A percentile compares a stretch with the other conserved stretches of the same genome.
phyloP scores from a whole-genome alignment of 1,140 invertebrate species.

The Oncopodura yosiiana region DNA sequence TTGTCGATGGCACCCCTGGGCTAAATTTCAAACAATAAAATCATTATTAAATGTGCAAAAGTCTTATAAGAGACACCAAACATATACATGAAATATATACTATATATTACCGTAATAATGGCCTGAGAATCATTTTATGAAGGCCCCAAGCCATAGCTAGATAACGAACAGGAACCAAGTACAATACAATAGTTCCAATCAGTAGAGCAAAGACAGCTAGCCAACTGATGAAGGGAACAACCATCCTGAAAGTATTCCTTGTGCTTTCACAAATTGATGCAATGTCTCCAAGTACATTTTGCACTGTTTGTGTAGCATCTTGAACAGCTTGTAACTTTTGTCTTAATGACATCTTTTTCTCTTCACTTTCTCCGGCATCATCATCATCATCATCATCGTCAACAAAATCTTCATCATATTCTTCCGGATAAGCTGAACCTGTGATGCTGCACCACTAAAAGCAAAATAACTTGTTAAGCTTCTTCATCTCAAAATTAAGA shows the following conservation, averaged over 20 bases:
- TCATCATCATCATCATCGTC: slow-evolving; percentile 38
- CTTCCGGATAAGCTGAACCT: slow-evolving; percentile 43
- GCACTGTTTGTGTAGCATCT: slow-evolving; percentile 87
- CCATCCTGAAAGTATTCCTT: slow-evolving; percentile 95
- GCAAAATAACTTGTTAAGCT: slow-evolving; percentile 31
- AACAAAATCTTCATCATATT: slow-evolving; percentile 52
- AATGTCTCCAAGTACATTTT: slow-evolving; percentile 85
- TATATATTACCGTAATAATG: no score
- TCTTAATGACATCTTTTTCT: slow-evolving; percentile 91
- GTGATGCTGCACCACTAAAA: no score
- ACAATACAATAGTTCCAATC: slow-evolving; percentile 58
- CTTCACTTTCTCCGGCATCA: slow-evolving; percentile 47
- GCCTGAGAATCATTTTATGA: slow-evolving; percentile 93
- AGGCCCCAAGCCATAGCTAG: slow-evolving; percentile 93
- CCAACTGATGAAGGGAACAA: slow-evolving; percentile 90
- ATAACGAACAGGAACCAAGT: slow-evolving; percentile 81
- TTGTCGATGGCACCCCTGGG: slow-evolving; percentile 91
- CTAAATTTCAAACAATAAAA: no score
- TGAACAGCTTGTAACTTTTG: slow-evolving; percentile 88
- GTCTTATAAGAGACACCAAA: no score
- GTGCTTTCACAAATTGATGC: slow-evolving; percentile 83
- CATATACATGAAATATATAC: no score
- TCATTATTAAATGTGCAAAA: no score
- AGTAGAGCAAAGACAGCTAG: slow-evolving; percentile 60
- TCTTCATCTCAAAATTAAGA: not conserved